Conservation (phyloP, 1,140 invertebrate genomes). For the Drosophila funebris region DNA sequence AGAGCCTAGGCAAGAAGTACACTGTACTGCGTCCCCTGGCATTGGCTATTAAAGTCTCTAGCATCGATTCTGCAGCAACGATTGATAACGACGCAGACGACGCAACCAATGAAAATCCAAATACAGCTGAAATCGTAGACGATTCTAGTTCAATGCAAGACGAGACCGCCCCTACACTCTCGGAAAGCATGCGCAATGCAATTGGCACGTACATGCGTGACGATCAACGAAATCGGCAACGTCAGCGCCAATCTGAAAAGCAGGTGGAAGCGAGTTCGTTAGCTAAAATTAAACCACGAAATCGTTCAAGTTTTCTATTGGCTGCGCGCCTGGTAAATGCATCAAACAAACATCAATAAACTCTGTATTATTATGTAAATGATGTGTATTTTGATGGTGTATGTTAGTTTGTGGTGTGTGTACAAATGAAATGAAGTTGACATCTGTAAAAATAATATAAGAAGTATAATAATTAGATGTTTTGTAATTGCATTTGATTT, state of each 20-base stretch:
- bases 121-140: conserved; percentile 20
- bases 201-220: conserved; percentile 65
- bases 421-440: conserved; percentile 42
- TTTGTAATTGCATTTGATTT: conserved; percentile 51
- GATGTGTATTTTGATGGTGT: conserved; percentile 55
- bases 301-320: conserved; percentile 9
- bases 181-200: conserved; percentile 64
- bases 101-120: background rate
- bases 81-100: conserved; percentile 20
- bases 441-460: conserved; percentile 38
- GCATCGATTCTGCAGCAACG: background rate
- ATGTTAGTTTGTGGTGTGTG: conserved; percentile 20
- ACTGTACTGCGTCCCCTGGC: conserved; percentile 48
- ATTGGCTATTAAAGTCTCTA: conserved; percentile 8
- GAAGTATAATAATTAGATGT: background rate
- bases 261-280: background rate
- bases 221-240: conserved; percentile 50
- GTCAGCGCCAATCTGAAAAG: conserved; percentile 45
- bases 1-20: conserved; percentile 36
- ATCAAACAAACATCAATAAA: conserved; percentile 50
- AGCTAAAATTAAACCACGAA: conserved; percentile 24
- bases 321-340: conserved; percentile 53
- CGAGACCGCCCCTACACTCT: conserved; percentile 19
- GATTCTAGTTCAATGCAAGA: conserved; percentile 4
- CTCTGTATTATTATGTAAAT: conserved; percentile 28